Conservation (phyloP, 2,113 vertebrate species). For the Hippolais icterina region DNA sequence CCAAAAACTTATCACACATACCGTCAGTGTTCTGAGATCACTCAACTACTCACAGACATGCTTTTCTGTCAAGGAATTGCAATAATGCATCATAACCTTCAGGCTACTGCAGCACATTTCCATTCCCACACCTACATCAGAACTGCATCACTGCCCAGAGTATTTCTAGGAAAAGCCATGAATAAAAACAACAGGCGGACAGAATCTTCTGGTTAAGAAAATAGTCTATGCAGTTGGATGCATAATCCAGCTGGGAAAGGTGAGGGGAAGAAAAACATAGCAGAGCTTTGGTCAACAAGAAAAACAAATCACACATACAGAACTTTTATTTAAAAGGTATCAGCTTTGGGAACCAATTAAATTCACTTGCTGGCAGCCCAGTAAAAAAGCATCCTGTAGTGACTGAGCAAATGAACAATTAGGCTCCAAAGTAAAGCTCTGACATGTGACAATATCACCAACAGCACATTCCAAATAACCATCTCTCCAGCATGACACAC, state of each 20-base stretch:
- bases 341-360: not conserved
- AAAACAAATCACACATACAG: not conserved
- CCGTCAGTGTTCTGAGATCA: not conserved
- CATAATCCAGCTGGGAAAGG: not conserved
- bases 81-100: not conserved
- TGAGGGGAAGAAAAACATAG: not conserved
- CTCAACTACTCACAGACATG: not conserved
- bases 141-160: not conserved
- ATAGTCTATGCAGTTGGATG: not conserved
- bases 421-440: not conserved
- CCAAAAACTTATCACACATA: not conserved
- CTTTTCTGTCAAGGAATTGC: not conserved
- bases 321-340: not conserved
- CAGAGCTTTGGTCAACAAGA: not conserved
- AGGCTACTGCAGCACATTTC: not conserved
- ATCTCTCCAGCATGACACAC: not conserved
- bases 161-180: not conserved
- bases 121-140: not conserved
- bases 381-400: not conserved
- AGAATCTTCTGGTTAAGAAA: not conserved
- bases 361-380: not conserved
- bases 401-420: not conserved
- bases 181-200: not conserved
- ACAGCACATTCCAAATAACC: not conserved
- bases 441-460: not conserved